Percentiles rank a stretch among this genome's conserved stretches.
Evolutionary conservation across 2,888 invertebrate species (phyloP).

Genomic region (Heteromurus nitidus): DNA sequence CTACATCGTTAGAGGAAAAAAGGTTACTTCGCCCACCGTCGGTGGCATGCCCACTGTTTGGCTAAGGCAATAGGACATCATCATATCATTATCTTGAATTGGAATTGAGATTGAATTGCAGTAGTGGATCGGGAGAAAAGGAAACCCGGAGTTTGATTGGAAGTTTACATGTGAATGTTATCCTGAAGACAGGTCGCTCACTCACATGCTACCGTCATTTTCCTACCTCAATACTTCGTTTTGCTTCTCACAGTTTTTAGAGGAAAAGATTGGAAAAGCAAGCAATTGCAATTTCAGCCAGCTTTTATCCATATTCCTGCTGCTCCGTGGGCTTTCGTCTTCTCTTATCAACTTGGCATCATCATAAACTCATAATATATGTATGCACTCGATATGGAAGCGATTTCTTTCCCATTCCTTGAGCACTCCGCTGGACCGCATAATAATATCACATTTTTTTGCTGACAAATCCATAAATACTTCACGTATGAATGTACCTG

Average conservation of each 20-base stretch:
- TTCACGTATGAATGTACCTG: background rate
- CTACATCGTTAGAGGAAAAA: slow-evolving; percentile 17
- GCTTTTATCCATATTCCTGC: background rate
- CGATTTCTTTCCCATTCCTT: background rate
- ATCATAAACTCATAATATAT: slow-evolving; percentile 10
- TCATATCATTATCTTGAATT: slow-evolving; percentile 36
- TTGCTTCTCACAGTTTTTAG: background rate
- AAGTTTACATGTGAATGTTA: slow-evolving; percentile 49
- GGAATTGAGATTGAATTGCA: slow-evolving; percentile 49
- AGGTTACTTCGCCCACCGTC: background rate
- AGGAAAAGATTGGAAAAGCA: background rate
- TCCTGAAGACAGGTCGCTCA: background rate
- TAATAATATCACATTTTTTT: slow-evolving; percentile 9
- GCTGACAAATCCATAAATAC: background rate
- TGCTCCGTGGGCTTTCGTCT: background rate
- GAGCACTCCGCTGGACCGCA: background rate
- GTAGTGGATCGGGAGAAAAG: slow-evolving; percentile 13
- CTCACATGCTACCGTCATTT: background rate
- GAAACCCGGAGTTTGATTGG: slow-evolving; percentile 44
- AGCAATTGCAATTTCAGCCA: slow-evolving; percentile 17
- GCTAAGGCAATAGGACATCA: no score
- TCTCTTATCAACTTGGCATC: slow-evolving; percentile 7
- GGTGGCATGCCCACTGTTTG: background rate
- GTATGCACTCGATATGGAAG: background rate
- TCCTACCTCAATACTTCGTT: background rate